phyloP scores from a whole-genome alignment of 2,888 invertebrate genomes.

The Elegia similella region DNA sequence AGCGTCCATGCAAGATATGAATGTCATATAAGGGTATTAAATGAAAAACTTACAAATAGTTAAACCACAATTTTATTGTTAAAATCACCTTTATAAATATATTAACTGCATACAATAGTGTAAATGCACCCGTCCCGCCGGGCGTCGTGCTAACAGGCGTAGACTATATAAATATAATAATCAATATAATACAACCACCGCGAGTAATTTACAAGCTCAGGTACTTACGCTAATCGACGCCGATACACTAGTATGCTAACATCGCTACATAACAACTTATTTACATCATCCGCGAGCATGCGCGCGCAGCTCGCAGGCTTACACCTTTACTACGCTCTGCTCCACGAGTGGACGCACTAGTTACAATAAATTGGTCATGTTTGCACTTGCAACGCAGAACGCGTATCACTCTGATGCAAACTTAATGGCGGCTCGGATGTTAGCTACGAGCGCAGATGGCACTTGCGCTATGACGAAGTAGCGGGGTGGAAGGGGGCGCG shows the following conservation, averaged over 20 bases:
- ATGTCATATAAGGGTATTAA: neutral
- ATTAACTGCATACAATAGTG: slow-evolving; percentile 28
- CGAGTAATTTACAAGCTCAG: slow-evolving; percentile 36
- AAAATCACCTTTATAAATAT: slow-evolving; percentile 30
- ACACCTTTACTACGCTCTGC: too few species aligned
- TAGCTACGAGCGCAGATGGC: too few species aligned
- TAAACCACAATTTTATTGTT: slow-evolving; percentile 40
- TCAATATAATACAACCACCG: slow-evolving; percentile 22
- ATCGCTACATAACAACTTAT: slow-evolving; percentile 23
- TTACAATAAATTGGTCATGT: too few species aligned
- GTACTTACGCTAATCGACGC: slow-evolving; percentile 50
- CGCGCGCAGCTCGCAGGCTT: too few species aligned
- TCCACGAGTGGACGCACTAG: too few species aligned
- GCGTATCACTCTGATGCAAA: too few species aligned
- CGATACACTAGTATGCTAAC: neutral
- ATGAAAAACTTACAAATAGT: slow-evolving; percentile 29
- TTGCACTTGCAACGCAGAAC: too few species aligned
- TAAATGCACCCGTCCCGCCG: slow-evolving; percentile 46
- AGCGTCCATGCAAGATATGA: neutral
- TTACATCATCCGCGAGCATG: slow-evolving; percentile 19
- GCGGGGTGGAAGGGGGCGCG: too few species aligned
- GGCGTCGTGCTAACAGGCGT: slow-evolving; percentile 31
- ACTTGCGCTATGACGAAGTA: too few species aligned
- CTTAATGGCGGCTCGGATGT: too few species aligned
- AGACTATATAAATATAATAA: slow-evolving; percentile 18